Evolutionary conservation across 2,888 invertebrate species (phyloP), one percentile per base, ranked within the genome.

Genomic region (Allolobophora icterica): DNA sequence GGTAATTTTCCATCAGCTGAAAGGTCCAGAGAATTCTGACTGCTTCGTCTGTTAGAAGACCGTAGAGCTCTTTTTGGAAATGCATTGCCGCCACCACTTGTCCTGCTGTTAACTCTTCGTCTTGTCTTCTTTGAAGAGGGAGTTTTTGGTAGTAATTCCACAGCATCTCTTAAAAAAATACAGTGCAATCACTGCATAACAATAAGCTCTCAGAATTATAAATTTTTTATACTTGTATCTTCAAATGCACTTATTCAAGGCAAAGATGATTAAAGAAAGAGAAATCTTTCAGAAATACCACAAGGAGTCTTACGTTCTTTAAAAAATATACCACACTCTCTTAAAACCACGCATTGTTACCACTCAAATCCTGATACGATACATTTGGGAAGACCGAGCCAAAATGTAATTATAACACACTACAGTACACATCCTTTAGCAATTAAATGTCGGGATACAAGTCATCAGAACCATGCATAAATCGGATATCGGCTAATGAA

Each of bases 131-230:
- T 87, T 35, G 87, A 87, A 38, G 87, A 87, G 11, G 87, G 87
- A 35, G 87, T 87, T 38, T 87, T 87, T 87, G 87, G 87, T 17
- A 87, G 87, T 35, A 87, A 34, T 87, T 87, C 87, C 38, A 87
- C 87, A 35, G 17, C 71, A n/a, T 71, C 71, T n/a, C 71, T 71
- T 71, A 71, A 71, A 71, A n/a, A 71, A n/a, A 71, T 71, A 71
- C 30, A 71, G 8, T 71, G n/a, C n/a, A 71, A 71, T 52, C 30
- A 71, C n/a, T n/a, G 71, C 71, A n/a, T 71, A n/a, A 71, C n/a
- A 71, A 71, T n/a, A 71, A n/a, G 2, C 17, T 71, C 71, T 71
- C 71, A 71, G 71, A 52, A 52, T 71, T 71, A 71, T 0, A n/a
- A n/a, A 71, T 8, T 71, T n/a, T 1, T n/a, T n/a, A n/a, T 71